Evolutionary conservation across 2,113 vertebrate genomes (phyloP), one percentile per base, ranked within the genome.

Genomic region (Sminthopsis crassicaudata): DNA sequence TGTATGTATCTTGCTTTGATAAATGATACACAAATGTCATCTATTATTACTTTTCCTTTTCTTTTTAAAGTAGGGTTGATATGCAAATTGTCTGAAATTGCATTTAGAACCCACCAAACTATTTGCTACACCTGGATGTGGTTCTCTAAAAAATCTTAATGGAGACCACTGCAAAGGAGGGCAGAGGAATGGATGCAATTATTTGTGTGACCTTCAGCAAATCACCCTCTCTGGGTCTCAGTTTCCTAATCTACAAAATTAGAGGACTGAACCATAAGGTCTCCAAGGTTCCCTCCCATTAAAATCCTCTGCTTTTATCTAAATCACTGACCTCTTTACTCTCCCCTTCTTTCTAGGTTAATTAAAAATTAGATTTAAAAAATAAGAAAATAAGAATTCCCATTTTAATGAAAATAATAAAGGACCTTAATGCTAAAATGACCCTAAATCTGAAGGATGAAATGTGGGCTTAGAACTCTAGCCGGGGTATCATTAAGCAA

Each of bases 31-130:
- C 67, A 84, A 84, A 84, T 76, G 36, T 76, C 67, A 76, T 22
- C 67, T 76, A 76, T 76, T n/a, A n/a, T 42, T 84, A 42, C 22
- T 50, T 14, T 36, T n/a, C 54, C 26, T 3, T 22, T 90, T 90
- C 23, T 8, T 84, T 84, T 48, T 14, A 57, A 92, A 67, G 8
- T 67, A 36, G 67, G 25, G 46, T 3, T 90, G 25, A 92, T 51
- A 67, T 22, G 42, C n/a, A 52, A 84, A 0, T 27, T 6, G 9
- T 50, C 76, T 54, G 42, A 54, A 89, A 46, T 50, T 14, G 60
- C 8, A 42, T n/a, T 19, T n/a, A 46, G 27, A 0, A 16, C 48
- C 5, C 11, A 26, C 2, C 53, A 26, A 9, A 12, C 8, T 1
- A 16, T n/a, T 90, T n/a, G 36, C 23, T 8, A 26, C 24, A 46